These are phyloP conservation scores for Cremastinae sp. DNA, from an alignment of 2,888 invertebrate species.

Conservation along the genomic window DNA sequence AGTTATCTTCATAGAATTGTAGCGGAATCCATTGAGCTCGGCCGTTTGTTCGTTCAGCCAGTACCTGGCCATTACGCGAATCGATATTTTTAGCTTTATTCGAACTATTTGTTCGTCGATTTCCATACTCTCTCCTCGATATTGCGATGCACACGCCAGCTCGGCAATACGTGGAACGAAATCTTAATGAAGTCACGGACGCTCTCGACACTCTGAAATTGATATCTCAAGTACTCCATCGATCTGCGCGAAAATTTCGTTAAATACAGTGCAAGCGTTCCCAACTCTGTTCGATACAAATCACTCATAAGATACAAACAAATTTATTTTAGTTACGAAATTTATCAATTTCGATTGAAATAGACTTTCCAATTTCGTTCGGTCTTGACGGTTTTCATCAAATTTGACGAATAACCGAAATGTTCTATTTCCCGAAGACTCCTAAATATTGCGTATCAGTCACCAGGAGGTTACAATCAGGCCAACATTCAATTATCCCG, in stretches of 20 bases:
- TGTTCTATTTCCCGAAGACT: too few species aligned
- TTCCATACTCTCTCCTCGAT: conserved; percentile 14
- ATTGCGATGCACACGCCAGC: neutral
- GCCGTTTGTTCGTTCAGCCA: conserved; percentile 25
- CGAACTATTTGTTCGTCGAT: conserved; percentile 15
- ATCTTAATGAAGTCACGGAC: conserved; percentile 57
- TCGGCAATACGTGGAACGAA: conserved; percentile 45
- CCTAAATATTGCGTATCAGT: too few species aligned
- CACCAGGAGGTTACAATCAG: too few species aligned
- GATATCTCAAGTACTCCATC: conserved; percentile 2
- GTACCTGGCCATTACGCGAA: conserved; percentile 44
- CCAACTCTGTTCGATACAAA: too few species aligned
- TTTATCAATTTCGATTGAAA: too few species aligned
- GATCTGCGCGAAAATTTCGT: neutral
- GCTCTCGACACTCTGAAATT: conserved; percentile 32
- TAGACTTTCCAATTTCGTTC: too few species aligned
- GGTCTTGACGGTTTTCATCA: too few species aligned
- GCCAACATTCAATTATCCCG: too few species aligned
- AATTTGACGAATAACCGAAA: too few species aligned
- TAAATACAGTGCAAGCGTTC: too few species aligned
- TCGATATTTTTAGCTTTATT: conserved; percentile 5
- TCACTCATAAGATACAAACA: too few species aligned
- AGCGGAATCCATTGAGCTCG: conserved; percentile 34
- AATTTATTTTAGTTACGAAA: too few species aligned
- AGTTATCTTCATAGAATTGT: conserved; percentile 45